Conservation (phyloP, 2,113 vertebrate species). For the Neoarius graeffei region DNA sequence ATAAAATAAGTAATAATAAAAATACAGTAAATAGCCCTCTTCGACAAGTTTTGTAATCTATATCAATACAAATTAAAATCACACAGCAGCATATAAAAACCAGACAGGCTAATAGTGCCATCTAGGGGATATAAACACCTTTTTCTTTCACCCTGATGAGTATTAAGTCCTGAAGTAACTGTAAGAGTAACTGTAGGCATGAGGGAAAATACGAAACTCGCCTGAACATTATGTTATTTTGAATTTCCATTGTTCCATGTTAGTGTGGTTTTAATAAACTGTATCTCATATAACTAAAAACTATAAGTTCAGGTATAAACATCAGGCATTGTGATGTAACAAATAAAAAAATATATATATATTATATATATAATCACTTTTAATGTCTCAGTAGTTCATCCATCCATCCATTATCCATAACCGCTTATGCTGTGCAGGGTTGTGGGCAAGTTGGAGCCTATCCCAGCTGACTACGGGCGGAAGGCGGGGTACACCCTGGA, state of each 20-base stretch:
- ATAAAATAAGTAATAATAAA: too few relatives aligned
- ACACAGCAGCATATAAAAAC: not conserved
- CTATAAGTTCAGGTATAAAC: not conserved
- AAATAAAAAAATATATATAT: too few relatives aligned
- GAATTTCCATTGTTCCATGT: not conserved
- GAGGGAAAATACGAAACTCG: not conserved
- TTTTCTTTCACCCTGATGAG: not conserved
- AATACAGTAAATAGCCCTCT: too few relatives aligned
- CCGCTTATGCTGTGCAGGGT: too few relatives aligned
- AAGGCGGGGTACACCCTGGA: too few relatives aligned
- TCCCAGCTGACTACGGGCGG: too few relatives aligned
- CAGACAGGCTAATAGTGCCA: slow-evolving; percentile 40
- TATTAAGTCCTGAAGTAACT: not conserved
- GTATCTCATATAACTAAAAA: not conserved
- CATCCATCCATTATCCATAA: too few relatives aligned
- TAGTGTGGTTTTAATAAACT: not conserved
- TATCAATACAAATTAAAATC: not conserved
- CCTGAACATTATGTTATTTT: not conserved
- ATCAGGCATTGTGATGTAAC: not conserved
- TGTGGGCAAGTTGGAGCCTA: too few relatives aligned
- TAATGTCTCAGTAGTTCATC: not conserved
- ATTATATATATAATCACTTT: not conserved
- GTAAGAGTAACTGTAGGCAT: not conserved
- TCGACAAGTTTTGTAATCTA: too few relatives aligned
- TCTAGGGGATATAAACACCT: slow-evolving; percentile 53